Evolutionary conservation across 2,888 invertebrate genomes (phyloP).

Genomic region (Cactoblastis cactorum): DNA sequence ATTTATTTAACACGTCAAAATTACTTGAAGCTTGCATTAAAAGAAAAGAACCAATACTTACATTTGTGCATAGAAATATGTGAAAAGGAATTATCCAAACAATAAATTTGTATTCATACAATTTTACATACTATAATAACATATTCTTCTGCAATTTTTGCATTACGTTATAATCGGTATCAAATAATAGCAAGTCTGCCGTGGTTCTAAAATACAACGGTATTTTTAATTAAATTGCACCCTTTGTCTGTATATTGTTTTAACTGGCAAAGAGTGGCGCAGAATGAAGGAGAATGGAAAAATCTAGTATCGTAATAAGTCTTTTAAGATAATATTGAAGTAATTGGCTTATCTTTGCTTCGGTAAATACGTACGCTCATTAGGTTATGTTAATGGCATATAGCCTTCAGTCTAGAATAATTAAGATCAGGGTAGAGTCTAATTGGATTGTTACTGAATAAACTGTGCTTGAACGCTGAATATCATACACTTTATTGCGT

Average conservation of each 20-base stretch:
- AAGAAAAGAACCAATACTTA: no score
- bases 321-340: not conserved
- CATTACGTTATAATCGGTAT: not conserved
- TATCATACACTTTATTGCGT: not conserved
- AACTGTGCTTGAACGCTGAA: not conserved
- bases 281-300: no score
- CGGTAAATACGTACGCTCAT: not conserved
- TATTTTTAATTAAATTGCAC: conserved; percentile 21
- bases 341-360: not conserved
- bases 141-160: no score
- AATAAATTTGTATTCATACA: not conserved
- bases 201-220: conserved; percentile 6
- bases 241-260: conserved; percentile 5
- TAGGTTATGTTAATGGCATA: not conserved
- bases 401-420: not conserved
- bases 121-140: not conserved
- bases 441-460: not conserved
- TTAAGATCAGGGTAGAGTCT: not conserved
- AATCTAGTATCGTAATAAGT: not conserved
- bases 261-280: no score
- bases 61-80: no score
- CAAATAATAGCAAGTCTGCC: not conserved
- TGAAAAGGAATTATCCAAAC: not conserved
- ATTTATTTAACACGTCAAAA: no score
- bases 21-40: no score